Base-by-base conservation (phyloP, 1,140 invertebrate species). In the Nasonia giraulti region DNA sequence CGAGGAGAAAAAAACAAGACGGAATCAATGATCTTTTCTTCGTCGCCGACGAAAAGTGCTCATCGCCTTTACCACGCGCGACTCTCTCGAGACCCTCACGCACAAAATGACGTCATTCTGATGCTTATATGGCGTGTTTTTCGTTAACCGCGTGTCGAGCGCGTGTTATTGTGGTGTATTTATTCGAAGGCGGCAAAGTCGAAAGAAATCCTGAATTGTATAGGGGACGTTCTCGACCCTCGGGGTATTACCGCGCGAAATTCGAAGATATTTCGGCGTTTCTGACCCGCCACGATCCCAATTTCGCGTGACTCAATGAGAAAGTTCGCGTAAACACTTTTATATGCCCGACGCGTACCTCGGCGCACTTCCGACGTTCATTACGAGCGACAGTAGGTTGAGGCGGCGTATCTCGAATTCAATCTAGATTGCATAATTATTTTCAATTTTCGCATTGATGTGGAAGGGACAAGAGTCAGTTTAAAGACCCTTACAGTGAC, bases 11-110 rank as follows among this genome's bases (percentile, higher is more conserved):
- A 55, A 55, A 55, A 55, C 50, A 55, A 55, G 14, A 5, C 50
- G 2, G 17, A 55, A 55, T 55, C 50, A 76, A n/a, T 2, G 2
- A 12, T 44, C 12, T 23, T n/a, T 76, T 14, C 37, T 47, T 33
- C 31, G 3, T 76, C 11, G 17, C 11, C 23, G 74, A 47, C 74
- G 74, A 44, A 76, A 76, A 76, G 74, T 76, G 40, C 74, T 76
- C 40, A 23, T 76, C 40, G 31, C 17, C 17, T 77, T 77, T 77
- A 77, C 62, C 75, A 2, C 2, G 7, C 10, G 6, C 33, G 2
- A 27, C 14, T 31, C n/a, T 76, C 74, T 23, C 20, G 7, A 76
- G 40, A 76, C 20, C 6, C 40, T 47, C 40, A 37, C 33, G 5
- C 33, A 37, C 33, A 10, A 10, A 44, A 50, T 50, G 47, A 50